phyloP scores from a whole-genome alignment of 2,888 invertebrate species.

The Kuschelorhynchus macadamiae region DNA sequence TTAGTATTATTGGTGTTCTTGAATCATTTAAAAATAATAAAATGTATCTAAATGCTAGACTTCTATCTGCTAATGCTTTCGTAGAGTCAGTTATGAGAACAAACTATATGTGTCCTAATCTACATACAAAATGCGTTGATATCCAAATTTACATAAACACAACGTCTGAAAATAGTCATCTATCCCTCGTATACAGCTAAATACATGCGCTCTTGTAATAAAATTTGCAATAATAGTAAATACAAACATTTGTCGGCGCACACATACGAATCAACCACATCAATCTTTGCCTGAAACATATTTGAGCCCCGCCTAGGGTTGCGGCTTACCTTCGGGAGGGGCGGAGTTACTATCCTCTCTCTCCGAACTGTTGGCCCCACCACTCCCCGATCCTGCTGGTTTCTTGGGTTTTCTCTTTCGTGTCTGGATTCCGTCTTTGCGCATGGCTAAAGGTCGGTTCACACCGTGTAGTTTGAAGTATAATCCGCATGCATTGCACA shows the following conservation, averaged over 20 bases:
- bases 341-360: constrained; percentile 63
- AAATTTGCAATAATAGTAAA: constrained; percentile 14
- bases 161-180: neutral
- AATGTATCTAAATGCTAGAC: too few relatives aligned
- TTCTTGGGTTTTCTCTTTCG: constrained; percentile 95
- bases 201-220: neutral
- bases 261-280: neutral
- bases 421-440: constrained; percentile 97
- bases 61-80: too few relatives aligned
- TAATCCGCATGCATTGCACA: constrained; percentile 98
- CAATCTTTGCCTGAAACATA: constrained; percentile 46
- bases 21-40: too few relatives aligned
- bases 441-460: constrained; percentile 93
- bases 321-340: constrained; percentile 65
- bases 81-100: too few relatives aligned
- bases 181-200: neutral
- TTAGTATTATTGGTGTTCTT: too few relatives aligned
- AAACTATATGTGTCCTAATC: too few relatives aligned
- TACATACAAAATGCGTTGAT: too few relatives aligned
- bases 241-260: constrained; percentile 1
- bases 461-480: constrained; percentile 97
- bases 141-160: constrained; percentile 7
- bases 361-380: constrained; percentile 68
- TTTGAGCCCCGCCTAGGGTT: constrained; percentile 32
- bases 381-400: constrained; percentile 69